Evolutionary conservation across 2,888 invertebrate genomes (phyloP).

Genomic region (Heteromurus nitidus): DNA sequence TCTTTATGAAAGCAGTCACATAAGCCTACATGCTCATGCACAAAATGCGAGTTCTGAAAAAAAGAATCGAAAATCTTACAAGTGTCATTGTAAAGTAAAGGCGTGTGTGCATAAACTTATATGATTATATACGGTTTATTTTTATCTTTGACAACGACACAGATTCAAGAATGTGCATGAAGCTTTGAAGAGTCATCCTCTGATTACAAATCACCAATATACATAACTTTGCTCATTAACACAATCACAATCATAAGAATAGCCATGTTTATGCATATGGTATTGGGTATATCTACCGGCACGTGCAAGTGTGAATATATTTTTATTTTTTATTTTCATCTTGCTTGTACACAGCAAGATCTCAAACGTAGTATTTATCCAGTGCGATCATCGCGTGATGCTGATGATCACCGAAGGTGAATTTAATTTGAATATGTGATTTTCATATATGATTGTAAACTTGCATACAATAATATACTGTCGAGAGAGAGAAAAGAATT

Average conservation of each 20-base stretch:
- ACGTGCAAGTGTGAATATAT: background rate
- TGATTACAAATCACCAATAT: background rate
- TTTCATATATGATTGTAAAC: background rate
- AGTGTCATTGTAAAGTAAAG: no score
- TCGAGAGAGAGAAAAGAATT: background rate
- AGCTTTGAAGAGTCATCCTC: background rate
- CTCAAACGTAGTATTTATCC: background rate
- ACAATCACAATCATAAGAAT: no score
- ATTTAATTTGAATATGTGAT: background rate
- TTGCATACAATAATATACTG: background rate
- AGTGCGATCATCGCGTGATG: background rate
- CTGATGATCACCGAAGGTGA: background rate
- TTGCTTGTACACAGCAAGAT: background rate
- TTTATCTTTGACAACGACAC: background rate
- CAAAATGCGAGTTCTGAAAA: no score
- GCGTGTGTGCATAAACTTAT: no score
- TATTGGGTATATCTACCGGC: background rate
- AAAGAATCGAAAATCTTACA: no score
- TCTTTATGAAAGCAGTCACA: no score
- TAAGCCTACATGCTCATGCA: no score
- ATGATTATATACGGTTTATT: no score
- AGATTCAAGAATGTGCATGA: background rate
- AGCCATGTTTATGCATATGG: background rate
- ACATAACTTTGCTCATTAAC: background rate
- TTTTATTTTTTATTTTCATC: background rate